phyloP scores from a whole-genome alignment of 2,888 invertebrate species.

The Thalpophila matura region DNA sequence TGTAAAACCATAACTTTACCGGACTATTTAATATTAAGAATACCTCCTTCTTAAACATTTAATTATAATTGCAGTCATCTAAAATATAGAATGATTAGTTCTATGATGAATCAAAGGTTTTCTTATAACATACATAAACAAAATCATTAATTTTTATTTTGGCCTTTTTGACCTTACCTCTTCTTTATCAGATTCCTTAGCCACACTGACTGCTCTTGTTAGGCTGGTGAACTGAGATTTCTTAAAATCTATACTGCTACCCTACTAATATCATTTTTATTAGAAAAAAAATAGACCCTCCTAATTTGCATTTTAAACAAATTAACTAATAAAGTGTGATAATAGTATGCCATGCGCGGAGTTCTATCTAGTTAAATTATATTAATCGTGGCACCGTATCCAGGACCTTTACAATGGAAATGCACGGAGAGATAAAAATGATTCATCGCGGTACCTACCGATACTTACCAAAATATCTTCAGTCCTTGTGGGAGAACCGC shows the following conservation, averaged over 20 bases:
- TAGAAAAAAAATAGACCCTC: conserved; percentile 6
- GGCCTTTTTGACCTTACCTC: background rate
- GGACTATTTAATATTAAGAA: background rate
- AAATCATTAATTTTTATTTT: conserved; percentile 34
- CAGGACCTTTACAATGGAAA: conserved; percentile 60
- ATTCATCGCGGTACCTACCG: conserved; percentile 81
- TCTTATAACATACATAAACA: conserved; percentile 29
- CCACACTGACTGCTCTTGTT: background rate
- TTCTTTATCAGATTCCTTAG: background rate
- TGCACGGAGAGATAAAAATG: conserved; percentile 74
- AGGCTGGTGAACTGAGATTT: background rate
- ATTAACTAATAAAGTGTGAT: background rate
- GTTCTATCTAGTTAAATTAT: conserved; percentile 24
- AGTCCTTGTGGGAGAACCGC: conserved; percentile 71
- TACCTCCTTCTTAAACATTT: background rate
- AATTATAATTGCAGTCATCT: background rate
- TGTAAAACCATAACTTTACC: conserved; percentile 2
- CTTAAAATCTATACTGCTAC: conserved; percentile 3
- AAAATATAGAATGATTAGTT: background rate
- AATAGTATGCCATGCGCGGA: background rate
- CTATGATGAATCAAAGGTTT: conserved; percentile 15
- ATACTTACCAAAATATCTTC: conserved; percentile 84
- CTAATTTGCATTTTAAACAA: conserved; percentile 26
- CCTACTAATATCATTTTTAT: conserved; percentile 16
- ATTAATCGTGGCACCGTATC: conserved; percentile 33